Conservation (phyloP, 1,140 invertebrate genomes). For the Drosophila kohkoa region DNA sequence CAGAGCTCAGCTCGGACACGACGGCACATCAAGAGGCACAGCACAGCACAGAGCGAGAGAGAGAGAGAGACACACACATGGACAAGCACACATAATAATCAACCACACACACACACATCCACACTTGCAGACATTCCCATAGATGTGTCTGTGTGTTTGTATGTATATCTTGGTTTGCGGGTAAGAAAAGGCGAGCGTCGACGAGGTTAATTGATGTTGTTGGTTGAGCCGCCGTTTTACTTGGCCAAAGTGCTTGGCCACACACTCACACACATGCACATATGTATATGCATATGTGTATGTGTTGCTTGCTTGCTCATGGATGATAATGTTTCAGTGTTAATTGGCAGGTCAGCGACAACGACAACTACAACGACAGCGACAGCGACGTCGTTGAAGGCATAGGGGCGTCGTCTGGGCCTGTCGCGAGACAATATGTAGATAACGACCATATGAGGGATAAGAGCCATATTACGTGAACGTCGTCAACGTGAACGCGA, state of each 20-base stretch:
- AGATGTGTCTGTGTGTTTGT: neutral
- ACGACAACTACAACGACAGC: no score
- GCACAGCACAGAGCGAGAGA: no score
- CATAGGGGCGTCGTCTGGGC: neutral
- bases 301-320: constrained; percentile 26
- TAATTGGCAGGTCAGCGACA: constrained; percentile 43
- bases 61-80: neutral
- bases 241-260: constrained; percentile 46
- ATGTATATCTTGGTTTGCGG: constrained; percentile 14
- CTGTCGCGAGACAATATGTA: constrained; percentile 33
- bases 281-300: neutral
- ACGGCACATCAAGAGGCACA: constrained; percentile 9
- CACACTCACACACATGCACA: constrained; percentile 2
- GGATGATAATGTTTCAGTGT: constrained; percentile 49
- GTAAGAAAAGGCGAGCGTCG: constrained; percentile 25
- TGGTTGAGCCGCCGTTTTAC: constrained; percentile 44
- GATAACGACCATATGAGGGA: constrained; percentile 23
- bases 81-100: constrained; percentile 36
- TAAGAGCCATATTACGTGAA: constrained; percentile 3
- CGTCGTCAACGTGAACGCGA: neutral
- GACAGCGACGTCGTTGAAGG: neutral
- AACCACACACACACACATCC: constrained; percentile 12
- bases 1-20: constrained; percentile 13
- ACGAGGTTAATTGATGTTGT: constrained; percentile 59
- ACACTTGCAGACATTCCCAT: constrained; percentile 1